Base-by-base conservation (phyloP, 2,113 vertebrate genomes). In the Glaucidium brasilianum region DNA sequence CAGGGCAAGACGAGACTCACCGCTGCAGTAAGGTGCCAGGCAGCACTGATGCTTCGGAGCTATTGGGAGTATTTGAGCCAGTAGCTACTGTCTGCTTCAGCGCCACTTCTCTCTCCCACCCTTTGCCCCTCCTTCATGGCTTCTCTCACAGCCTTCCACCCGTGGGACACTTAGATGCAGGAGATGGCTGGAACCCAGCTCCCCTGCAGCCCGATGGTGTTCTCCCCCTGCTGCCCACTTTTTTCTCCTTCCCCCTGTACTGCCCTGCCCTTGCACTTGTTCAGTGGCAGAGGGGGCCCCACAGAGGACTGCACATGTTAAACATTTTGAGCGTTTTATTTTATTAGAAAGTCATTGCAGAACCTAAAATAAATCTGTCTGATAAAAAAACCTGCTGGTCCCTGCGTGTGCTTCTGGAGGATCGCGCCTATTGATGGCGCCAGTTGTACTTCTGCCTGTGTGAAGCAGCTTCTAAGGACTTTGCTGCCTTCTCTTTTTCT, bases 371-470 rank as follows among this genome's bases (percentile, higher is more conserved):
- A 95, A 94, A 89, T 11, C 39, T 34, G 2, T 47, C 50, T 71
- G 52, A 55, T 37, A 64, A 75, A 85, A 82, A 53, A 6, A 12
- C 15, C 26, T 1, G 3, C 74, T 85, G 82, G 58, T 5, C 47
- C 53, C 52, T 41, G 19, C 0, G 11, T 87, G 62, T 84, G 22
- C 81, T 56, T 84, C 55, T 77, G 77, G 35, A 69, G 47, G 32
- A 85, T 50, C 0, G 0, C 0, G 2, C 62, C 53, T 82, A 1
- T 52, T 60, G 67, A 47, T 0, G 0, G 37, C 27, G 37, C 41
- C 0, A 0, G 58, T 10, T 41, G n/a, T 34, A 62, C 23, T 34
- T 81, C 45, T 85, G 47, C 49, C 71, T 45, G 66, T 30, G 49
- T 35, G 66, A 91, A 95, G 74, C 73, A 45, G 55, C 62, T 92